Conservation (phyloP, 2,113 vertebrate species). For the Aldabrachelys gigantea region DNA sequence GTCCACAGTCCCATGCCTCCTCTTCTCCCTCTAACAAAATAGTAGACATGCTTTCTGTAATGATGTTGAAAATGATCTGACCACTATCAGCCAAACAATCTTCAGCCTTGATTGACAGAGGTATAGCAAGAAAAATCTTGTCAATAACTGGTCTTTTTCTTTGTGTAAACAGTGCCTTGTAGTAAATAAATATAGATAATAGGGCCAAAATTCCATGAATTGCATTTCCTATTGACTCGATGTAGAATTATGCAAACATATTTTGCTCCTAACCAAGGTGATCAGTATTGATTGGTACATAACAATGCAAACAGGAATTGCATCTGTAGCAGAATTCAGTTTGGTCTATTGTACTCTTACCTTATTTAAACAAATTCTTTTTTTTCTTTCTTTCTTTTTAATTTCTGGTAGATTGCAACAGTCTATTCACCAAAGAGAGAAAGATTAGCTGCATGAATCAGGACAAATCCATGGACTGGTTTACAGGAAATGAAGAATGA, state of each 20-base stretch:
- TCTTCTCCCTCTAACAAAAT: background rate
- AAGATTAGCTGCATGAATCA: constrained; percentile 50
- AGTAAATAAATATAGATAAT: background rate
- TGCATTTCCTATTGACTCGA: background rate
- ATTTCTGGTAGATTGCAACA: constrained; percentile 73
- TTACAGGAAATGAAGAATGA: constrained; percentile 82
- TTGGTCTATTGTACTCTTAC: background rate
- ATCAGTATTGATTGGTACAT: background rate
- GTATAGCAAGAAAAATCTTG: background rate
- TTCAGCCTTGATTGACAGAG: background rate
- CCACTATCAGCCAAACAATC: background rate
- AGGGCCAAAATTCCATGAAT: background rate
- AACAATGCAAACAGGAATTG: background rate
- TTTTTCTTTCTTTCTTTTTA: background rate
- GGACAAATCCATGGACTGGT: constrained; percentile 90
- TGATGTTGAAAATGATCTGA: background rate
- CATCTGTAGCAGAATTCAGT: background rate
- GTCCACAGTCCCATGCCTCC: too few species aligned
- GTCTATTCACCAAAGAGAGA: constrained; percentile 68
- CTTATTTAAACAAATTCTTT: background rate
- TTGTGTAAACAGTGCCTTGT: background rate
- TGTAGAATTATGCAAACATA: background rate
- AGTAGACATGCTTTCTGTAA: background rate
- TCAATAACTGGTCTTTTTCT: background rate
- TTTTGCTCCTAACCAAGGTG: background rate